Evolutionary conservation across 2,113 vertebrate species (phyloP).

Genomic region (Vidua chalybeata): DNA sequence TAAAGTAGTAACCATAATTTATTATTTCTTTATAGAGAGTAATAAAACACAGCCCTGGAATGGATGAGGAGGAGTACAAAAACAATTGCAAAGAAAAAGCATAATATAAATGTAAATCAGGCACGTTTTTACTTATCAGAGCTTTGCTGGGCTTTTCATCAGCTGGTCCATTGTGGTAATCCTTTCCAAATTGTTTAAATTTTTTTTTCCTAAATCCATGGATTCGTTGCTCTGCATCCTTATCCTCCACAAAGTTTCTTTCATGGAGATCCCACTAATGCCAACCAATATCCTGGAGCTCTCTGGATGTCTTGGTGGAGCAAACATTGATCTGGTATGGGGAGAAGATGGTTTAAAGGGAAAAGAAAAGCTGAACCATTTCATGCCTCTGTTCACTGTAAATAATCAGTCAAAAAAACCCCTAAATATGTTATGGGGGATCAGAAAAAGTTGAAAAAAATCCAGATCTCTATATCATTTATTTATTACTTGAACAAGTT

Average conservation of each 20-base stretch:
- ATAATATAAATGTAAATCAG: slow-evolving; percentile 46
- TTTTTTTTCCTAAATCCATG: background rate
- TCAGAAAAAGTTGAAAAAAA: background rate
- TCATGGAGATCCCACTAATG: background rate
- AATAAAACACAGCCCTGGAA: background rate
- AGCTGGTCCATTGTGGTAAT: background rate
- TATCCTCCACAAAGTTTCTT: background rate
- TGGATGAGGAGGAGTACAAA: background rate
- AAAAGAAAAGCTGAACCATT: background rate
- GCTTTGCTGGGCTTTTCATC: background rate
- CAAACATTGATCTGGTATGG: background rate
- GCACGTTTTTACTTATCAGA: background rate
- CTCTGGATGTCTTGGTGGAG: background rate
- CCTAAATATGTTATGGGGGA: background rate
- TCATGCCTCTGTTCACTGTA: background rate
- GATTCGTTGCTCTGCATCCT: background rate
- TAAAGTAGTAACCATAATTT: background rate
- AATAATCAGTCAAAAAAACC: background rate
- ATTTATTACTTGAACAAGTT: background rate
- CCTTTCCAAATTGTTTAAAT: slow-evolving; percentile 42
- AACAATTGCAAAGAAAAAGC: background rate
- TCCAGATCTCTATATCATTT: rapidly evolving
- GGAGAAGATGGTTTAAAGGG: background rate
- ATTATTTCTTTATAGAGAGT: background rate
- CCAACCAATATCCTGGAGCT: background rate